Conservation (phyloP, 2,888 invertebrate species). For the Eucriotettix oculatus region DNA sequence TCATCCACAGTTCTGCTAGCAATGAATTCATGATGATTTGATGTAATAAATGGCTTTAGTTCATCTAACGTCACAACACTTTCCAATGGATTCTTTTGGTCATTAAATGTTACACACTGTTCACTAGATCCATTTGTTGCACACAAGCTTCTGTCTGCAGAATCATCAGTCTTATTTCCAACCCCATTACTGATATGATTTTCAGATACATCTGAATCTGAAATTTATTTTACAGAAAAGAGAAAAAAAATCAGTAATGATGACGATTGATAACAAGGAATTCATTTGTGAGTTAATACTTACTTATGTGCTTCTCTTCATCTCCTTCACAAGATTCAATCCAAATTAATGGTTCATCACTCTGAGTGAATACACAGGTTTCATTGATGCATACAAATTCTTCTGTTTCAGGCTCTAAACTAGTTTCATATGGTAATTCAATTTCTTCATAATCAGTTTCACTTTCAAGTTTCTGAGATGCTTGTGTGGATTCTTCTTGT, state of each 20-base stretch:
- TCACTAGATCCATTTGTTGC: too few relatives aligned
- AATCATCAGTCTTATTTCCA: background rate
- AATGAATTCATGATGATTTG: background rate
- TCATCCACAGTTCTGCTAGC: background rate
- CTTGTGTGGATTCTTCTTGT: constrained; percentile 2
- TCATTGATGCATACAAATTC: constrained; percentile 2
- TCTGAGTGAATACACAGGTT: constrained; percentile 1
- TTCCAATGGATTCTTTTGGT: too few relatives aligned
- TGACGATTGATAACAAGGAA: too few relatives aligned
- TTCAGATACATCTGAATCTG: background rate
- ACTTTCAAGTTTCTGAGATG: background rate
- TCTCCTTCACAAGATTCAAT: background rate
- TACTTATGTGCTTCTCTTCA: background rate
- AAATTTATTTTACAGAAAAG: background rate
- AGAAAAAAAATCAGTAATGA: too few relatives aligned
- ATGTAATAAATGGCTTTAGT: background rate
- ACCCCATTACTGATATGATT: background rate
- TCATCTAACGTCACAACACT: background rate
- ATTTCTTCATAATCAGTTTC: background rate
- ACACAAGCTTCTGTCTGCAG: too few relatives aligned
- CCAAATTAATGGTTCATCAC: constrained; percentile 1
- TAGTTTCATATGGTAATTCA: background rate
- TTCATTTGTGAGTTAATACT: too few relatives aligned
- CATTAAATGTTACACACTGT: too few relatives aligned
- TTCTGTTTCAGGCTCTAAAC: background rate